Conservation (phyloP, 1,140 invertebrate species). For the Drepana arcuata region DNA sequence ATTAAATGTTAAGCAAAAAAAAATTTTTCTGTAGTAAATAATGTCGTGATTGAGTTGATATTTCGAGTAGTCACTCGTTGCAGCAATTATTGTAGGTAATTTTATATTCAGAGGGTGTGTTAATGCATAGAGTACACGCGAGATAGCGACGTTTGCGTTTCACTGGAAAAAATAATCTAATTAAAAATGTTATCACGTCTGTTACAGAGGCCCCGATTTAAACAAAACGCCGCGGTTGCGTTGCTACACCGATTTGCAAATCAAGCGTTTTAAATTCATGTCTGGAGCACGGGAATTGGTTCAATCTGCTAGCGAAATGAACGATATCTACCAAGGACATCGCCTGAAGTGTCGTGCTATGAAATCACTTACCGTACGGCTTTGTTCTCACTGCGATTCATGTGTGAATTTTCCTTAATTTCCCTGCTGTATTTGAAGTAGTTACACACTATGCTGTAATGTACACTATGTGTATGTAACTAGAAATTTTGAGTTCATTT, state of each 20-base stretch:
- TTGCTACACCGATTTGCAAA: constrained; percentile 14
- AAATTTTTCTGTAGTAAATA: too few relatives aligned
- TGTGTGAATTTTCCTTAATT: too few relatives aligned
- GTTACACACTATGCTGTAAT: too few relatives aligned
- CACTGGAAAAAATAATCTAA: constrained; percentile 18
- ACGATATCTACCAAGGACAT: constrained; percentile 21
- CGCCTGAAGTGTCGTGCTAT: constrained; percentile 6
- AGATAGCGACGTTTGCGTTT: constrained; percentile 8
- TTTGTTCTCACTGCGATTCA: too few relatives aligned
- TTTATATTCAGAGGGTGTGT: constrained; percentile 19
- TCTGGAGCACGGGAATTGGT: constrained; percentile 17
- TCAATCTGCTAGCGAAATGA: constrained; percentile 16
- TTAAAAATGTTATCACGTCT: constrained; percentile 22
- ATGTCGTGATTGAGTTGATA: not conserved
- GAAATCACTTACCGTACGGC: not conserved
- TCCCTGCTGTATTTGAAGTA: too few relatives aligned
- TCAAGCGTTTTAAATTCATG: constrained; percentile 21
- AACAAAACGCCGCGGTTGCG: constrained; percentile 8
- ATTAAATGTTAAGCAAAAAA: too few relatives aligned
- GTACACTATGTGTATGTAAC: too few relatives aligned
- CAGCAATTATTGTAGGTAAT: constrained; percentile 22
- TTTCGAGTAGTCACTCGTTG: not conserved
- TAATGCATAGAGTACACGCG: constrained; percentile 31
- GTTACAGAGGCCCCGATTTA: constrained; percentile 7
- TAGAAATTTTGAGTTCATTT: too few relatives aligned